Conservation (phyloP, 2,797 vertebrate species). For the Catamblyrhynchus diadema region DNA sequence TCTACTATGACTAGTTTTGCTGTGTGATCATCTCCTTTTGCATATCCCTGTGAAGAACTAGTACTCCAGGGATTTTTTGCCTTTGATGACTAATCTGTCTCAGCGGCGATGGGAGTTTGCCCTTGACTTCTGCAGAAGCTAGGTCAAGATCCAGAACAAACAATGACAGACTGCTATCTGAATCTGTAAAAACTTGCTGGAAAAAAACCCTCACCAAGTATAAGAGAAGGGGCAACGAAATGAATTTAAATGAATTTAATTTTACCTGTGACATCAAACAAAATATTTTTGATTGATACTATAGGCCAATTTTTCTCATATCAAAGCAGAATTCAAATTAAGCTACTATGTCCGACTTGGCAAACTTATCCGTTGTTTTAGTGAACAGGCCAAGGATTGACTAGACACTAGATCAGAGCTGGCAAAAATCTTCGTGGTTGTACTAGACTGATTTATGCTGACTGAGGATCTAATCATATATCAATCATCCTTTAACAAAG, state of each 20-base stretch:
- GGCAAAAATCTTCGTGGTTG: background rate
- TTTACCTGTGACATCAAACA: background rate
- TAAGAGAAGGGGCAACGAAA: background rate
- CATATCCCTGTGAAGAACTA: background rate
- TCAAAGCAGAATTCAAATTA: background rate
- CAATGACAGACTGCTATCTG: background rate
- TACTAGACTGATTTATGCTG: background rate
- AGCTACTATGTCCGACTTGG: background rate
- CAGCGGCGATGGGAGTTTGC: background rate
- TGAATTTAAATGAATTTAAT: background rate
- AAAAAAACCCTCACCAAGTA: background rate
- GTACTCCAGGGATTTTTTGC: background rate
- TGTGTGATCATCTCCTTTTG: background rate
- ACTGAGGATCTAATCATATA: background rate
- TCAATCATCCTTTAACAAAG: background rate
- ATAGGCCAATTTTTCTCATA: background rate
- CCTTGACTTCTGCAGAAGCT: constrained; percentile 18
- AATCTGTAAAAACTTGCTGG: background rate
- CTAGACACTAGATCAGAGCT: constrained; percentile 8
- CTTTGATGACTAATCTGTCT: background rate
- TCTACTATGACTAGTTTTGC: background rate
- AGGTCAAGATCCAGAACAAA: constrained; percentile 22
- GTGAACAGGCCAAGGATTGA: background rate
- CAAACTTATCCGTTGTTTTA: background rate
- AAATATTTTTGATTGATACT: background rate